Base-by-base conservation (phyloP, 2,113 vertebrate genomes). In the Odocoileus virginianus region DNA sequence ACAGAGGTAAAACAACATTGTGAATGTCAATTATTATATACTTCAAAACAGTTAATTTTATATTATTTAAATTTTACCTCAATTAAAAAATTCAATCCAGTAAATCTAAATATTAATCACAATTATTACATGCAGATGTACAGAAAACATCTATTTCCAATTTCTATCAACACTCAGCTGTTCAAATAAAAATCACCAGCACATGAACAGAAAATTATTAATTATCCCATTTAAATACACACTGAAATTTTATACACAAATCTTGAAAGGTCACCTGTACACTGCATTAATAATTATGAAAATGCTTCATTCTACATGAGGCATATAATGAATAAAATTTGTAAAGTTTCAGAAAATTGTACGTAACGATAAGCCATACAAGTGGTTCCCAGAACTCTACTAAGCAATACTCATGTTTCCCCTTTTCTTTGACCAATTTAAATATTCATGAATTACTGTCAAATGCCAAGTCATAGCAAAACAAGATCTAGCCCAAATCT, bases 141-240 rank as follows among this genome's bases (percentile, higher is more conserved):
- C 97, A 98, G 52, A 96, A 67, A 96, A 97, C 98, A 98, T 98
- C 98, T 33, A 43, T 33, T 94, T 97, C 98, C 98, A 97, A 95
- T 98, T 99, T 99, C 98, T 98, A 98, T 99, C 98, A 99, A 99
- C 98, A 99, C 98, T 99, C 98, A 98, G 98, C 95, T 98, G 98
- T 98, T 98, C 98, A 99, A 99, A 99, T 98, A 98, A 98, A 99
- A 99, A 99, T 99, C 99, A 98, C 99, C 98, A 97, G 96, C 89
- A 97, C 95, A 96, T 98, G 97, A 99, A 99, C 97, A 99, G 98
- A 98, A 99, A 99, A 99, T 99, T 98, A 98, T 98, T 98, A 97
- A 96, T 94, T 91, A 89, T 58, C 98, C 98, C 98, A 99, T 99
- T 99, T 99, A 99, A 99, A 91, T 94, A 95, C 76, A 98, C 81